Conservation (phyloP, 2,888 invertebrate genomes). For the Rhimphoctona megacephalus region DNA sequence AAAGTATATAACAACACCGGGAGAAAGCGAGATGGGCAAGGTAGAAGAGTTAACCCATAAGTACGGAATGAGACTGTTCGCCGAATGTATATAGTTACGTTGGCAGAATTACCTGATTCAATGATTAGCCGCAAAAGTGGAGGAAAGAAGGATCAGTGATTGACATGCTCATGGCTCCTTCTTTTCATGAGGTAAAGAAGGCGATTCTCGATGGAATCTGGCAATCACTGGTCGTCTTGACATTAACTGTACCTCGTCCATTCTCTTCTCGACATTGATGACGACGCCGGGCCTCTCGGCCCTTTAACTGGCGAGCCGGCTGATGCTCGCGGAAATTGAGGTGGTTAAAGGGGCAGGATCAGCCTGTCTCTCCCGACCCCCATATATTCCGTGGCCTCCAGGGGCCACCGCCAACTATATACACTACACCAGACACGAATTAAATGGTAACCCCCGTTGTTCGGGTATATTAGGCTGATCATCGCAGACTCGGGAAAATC, state of each 20-base stretch:
- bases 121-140: slow-evolving; percentile 30
- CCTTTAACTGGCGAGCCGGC: slow-evolving; percentile 52
- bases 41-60: slow-evolving; percentile 22
- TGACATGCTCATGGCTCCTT: slow-evolving; percentile 10
- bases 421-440: slow-evolving; percentile 52
- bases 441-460: slow-evolving; percentile 68
- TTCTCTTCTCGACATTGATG: slow-evolving; percentile 22
- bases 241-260: slow-evolving; percentile 35
- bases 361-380: slow-evolving; percentile 20
- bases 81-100: neutral
- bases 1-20: slow-evolving; percentile 51
- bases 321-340: slow-evolving; percentile 69
- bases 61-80: neutral
- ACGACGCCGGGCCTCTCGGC: slow-evolving; percentile 23
- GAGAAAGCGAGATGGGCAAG: slow-evolving; percentile 8
- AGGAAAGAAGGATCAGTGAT: slow-evolving; percentile 5
- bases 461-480: slow-evolving; percentile 53
- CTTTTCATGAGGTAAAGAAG: neutral
- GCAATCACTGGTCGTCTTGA: slow-evolving; percentile 22
- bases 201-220: slow-evolving; percentile 4
- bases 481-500: neutral
- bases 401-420: slow-evolving; percentile 29
- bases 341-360: slow-evolving; percentile 69
- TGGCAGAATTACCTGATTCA: slow-evolving; percentile 5
- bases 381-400: slow-evolving; percentile 43